A percentile compares a stretch with the other conserved stretches of the same genome.
phyloP scores from a whole-genome alignment of 1,140 invertebrate genomes.

The Lysiphlebus fabarum region DNA sequence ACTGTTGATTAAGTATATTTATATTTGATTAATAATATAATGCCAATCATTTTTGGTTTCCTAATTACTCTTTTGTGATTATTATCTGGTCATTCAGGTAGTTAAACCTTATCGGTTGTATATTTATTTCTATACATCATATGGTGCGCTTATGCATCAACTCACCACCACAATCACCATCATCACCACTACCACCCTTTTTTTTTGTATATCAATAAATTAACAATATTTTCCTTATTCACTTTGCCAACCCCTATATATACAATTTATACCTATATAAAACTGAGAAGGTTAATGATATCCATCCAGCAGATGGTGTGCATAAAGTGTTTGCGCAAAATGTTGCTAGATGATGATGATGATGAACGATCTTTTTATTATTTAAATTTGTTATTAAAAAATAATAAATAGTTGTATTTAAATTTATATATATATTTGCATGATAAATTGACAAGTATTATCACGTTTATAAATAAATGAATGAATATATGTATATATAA shows the following conservation, averaged over 20 bases:
- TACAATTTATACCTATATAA: too few relatives aligned
- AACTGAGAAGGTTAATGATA: conserved; percentile 1
- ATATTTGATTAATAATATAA: too few relatives aligned
- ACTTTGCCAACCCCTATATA: neutral
- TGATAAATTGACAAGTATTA: too few relatives aligned
- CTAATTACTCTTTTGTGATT: conserved; percentile 36
- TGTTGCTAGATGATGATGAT: neutral
- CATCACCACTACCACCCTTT: too few relatives aligned
- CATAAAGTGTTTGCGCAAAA: neutral
- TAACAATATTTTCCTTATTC: neutral
- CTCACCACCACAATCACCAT: too few relatives aligned
- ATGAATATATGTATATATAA: neutral
- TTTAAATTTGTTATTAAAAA: too few relatives aligned
- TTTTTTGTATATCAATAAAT: too few relatives aligned
- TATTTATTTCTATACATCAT: neutral
- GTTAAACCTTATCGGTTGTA: conserved; percentile 33
- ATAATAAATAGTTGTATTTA: too few relatives aligned
- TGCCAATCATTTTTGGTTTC: conserved; percentile 25
- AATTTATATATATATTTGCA: too few relatives aligned
- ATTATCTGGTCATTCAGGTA: conserved; percentile 33
- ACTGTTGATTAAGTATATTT: too few relatives aligned
- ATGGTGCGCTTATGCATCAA: too few relatives aligned
- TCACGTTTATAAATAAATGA: too few relatives aligned
- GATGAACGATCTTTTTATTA: conserved; percentile 15
- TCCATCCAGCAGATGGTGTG: conserved; percentile 5